Evolutionary conservation across 1,140 invertebrate species (phyloP).

Genomic region (Stratiolaelaps scimitus): DNA sequence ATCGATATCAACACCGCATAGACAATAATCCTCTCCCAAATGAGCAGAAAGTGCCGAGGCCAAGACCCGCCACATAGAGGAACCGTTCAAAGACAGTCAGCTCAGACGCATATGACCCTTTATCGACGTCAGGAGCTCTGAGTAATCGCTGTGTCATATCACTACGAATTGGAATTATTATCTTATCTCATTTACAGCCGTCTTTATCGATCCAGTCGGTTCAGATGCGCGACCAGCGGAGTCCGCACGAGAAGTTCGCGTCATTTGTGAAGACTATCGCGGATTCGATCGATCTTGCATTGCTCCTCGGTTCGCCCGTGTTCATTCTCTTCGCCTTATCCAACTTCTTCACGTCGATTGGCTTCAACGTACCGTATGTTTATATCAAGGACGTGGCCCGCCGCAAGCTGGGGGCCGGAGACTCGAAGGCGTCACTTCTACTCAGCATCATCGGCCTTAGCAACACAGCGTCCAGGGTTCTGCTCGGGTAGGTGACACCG

Average conservation of each 20-base stretch:
- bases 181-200: not conserved
- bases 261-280: conserved; percentile 10
- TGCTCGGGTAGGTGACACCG: conserved; percentile 61
- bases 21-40: too few species aligned
- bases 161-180: too few species aligned
- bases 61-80: too few species aligned
- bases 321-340: conserved; percentile 81
- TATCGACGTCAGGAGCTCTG: too few species aligned
- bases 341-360: conserved; percentile 84
- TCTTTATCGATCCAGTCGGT: conserved; percentile 17
- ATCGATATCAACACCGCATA: too few species aligned
- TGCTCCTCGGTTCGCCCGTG: conserved; percentile 61
- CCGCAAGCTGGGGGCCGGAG: conserved; percentile 36
- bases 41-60: too few species aligned
- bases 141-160: too few species aligned
- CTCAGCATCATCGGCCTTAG: conserved; percentile 46
- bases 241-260: not conserved
- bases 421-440: conserved; percentile 41
- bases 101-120: too few species aligned
- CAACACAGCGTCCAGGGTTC: conserved; percentile 49
- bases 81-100: too few species aligned
- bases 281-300: conserved; percentile 55
- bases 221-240: not conserved
- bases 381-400: conserved; percentile 57
- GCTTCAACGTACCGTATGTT: conserved; percentile 87